phyloP scores from a whole-genome alignment of 2,888 invertebrate genomes.

The Ceratothoa steindachneri region DNA sequence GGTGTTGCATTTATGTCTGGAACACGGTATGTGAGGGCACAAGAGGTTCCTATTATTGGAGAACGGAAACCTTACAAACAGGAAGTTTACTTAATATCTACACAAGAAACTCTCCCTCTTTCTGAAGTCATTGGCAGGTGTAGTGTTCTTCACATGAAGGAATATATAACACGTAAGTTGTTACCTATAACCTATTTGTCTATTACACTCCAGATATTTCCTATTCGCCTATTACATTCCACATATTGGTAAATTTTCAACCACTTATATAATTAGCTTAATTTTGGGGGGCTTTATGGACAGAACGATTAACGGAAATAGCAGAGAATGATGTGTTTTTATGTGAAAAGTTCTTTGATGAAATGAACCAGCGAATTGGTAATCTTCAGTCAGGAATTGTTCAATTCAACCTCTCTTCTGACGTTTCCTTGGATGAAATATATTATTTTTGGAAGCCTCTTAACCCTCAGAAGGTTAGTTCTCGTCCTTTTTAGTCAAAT shows the following conservation, averaged over 20 bases:
- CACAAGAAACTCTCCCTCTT: constrained; percentile 85
- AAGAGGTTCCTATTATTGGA: constrained; percentile 57
- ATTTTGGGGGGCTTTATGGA: constrained; percentile 24
- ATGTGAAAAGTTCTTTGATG: constrained; percentile 87
- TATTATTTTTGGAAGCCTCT: constrained; percentile 65
- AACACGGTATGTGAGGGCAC: neutral
- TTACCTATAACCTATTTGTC: too few species aligned
- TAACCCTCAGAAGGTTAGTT: constrained; percentile 27
- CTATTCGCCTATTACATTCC: too few species aligned
- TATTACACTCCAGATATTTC: too few species aligned
- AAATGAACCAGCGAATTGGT: constrained; percentile 72
- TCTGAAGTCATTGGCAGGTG: constrained; percentile 89
- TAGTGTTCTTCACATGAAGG: constrained; percentile 64
- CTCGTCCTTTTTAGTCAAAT: too few species aligned
- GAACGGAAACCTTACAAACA: constrained; percentile 79
- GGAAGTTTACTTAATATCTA: constrained; percentile 84
- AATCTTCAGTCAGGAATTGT: constrained; percentile 67
- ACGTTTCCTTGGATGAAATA: constrained; percentile 87
- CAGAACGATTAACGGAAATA: constrained; percentile 89
- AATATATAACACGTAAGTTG: constrained; percentile 42
- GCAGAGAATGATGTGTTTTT: constrained; percentile 86
- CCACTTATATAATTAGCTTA: too few species aligned
- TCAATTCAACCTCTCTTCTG: constrained; percentile 71
- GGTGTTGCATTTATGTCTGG: neutral
- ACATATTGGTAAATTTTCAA: too few species aligned